A percentile compares a stretch with the other conserved stretches of the same genome.
phyloP scores from a whole-genome alignment of 2,113 vertebrate genomes.

The Romanogobio albipinnatus region DNA sequence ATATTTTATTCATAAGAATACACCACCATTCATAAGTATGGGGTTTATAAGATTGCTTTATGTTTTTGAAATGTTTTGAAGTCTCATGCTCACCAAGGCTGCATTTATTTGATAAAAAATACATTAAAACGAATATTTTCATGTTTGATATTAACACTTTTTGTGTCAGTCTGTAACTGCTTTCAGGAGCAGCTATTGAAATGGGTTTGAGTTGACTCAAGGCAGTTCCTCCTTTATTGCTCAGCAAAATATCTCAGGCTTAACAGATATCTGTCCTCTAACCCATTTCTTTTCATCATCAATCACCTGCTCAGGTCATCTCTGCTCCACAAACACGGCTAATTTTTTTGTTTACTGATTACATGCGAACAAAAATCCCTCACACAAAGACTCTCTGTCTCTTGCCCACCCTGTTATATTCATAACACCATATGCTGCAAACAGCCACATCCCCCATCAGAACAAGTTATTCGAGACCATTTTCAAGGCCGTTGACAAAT shows the following conservation, averaged over 20 bases:
- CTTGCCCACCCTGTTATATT: neutral
- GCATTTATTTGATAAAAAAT: neutral
- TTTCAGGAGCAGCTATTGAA: neutral
- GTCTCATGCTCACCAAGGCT: neutral
- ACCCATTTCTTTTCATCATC: neutral
- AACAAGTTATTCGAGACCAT: constrained; percentile 24
- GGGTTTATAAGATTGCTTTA: neutral
- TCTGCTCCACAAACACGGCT: constrained; percentile 5
- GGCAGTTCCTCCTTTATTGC: constrained; percentile 56
- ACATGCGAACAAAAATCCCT: constrained; percentile 12
- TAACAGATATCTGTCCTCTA: constrained; percentile 50
- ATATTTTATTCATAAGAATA: neutral
- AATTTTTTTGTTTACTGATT: constrained; percentile 19
- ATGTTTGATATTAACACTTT: too few species aligned
- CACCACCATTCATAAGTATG: neutral
- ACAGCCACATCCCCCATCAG: constrained; percentile 8
- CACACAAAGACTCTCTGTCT: constrained; percentile 35
- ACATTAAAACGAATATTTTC: neutral
- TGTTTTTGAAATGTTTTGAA: neutral
- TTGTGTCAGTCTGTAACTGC: neutral
- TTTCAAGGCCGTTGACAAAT: neutral
- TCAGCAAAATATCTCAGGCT: constrained; percentile 53
- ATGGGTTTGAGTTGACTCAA: constrained; percentile 56
- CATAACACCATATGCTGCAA: constrained; percentile 23
- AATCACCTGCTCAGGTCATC: neutral